Evolutionary conservation across 2,113 vertebrate species (phyloP), one percentile per base, ranked within the genome.

Genomic region (Gymnogyps californianus): DNA sequence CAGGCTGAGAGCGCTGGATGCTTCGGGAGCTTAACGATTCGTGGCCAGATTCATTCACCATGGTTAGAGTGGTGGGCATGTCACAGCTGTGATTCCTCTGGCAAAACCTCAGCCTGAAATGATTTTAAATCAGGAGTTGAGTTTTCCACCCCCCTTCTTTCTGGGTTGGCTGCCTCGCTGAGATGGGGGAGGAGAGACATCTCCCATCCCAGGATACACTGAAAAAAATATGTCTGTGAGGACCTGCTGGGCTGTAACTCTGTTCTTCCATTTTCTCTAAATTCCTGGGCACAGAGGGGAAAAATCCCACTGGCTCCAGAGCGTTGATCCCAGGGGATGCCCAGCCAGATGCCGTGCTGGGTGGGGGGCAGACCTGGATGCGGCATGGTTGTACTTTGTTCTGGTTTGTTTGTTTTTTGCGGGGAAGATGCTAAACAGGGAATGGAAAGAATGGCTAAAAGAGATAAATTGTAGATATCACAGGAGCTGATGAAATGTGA

Each of bases 1-100:
- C 95, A 82, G 97, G 87, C 96, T 97, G 96, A 87, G 95, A 94
- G 83, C 11, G 0, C 72, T 86, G 82, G 93, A 89, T 97, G 94
- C 95, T 91, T 78, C 75, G 90, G 80, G 87, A 96, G 90, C 92
- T 96, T 98, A 98, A 98, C 95, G 97, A 98, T 95, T 97, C 96
- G 93, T 97, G 88, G 96, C 96, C 95, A 91, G 95, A 97, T 97
- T 93, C 95, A 95, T 97, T 97, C 93, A 92, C 94, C 96, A 91
- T 95, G 90, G 85, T 92, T 95, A 96, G 97, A 80, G 91, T n/a
- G 79, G 91, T 95, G 89, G 87, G 91, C 62, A 91, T 83, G 93
- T 91, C 88, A 94, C 96, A 96, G 90, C 94, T 95, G 96, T 0
- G 21, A 87, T 83, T 94, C 84, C 84, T 94, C 87, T 88, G 81